A percentile compares a stretch with the other conserved stretches of the same genome.
phyloP scores from a whole-genome alignment of 1,140 invertebrate genomes.

The Caenorhabditis remanei region DNA sequence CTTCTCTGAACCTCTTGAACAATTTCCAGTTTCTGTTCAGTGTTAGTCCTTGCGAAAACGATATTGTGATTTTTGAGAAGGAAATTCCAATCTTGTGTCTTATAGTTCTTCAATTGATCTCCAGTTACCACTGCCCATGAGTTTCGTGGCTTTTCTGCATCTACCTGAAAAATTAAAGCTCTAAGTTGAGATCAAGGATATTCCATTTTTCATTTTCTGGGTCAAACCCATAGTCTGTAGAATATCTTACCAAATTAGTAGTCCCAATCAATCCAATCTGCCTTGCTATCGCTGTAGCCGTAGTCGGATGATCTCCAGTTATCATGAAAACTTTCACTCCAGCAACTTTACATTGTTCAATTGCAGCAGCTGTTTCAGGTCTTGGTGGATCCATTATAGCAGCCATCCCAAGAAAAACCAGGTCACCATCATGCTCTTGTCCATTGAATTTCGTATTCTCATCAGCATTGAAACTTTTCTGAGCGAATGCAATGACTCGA shows the following conservation, averaged over 20 bases:
- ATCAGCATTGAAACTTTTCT: constrained; percentile 69
- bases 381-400: constrained; percentile 77
- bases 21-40: constrained; percentile 87
- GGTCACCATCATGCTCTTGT: constrained; percentile 65
- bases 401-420: constrained; percentile 74
- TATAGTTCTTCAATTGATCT: constrained; percentile 60
- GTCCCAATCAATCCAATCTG: constrained; percentile 68
- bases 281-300: constrained; percentile 62
- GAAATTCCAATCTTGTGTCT: constrained; percentile 60
- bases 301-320: constrained; percentile 68
- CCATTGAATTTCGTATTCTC: constrained; percentile 64
- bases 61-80: constrained; percentile 65
- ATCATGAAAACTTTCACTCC: constrained; percentile 70
- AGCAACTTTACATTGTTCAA: constrained; percentile 69
- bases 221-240: no score
- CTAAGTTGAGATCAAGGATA: not conserved
- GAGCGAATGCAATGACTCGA: constrained; percentile 74
- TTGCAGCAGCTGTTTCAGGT: constrained; percentile 72
- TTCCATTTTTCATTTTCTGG: no score
- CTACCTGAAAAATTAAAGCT: not conserved
- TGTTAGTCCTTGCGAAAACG: constrained; percentile 81
- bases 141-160: constrained; percentile 25
- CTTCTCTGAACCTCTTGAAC: constrained; percentile 85
- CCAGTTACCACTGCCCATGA: constrained; percentile 67
- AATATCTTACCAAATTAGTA: constrained; percentile 10